Evolutionary conservation across 2,888 invertebrate species (phyloP).

Genomic region (Troides helena): DNA sequence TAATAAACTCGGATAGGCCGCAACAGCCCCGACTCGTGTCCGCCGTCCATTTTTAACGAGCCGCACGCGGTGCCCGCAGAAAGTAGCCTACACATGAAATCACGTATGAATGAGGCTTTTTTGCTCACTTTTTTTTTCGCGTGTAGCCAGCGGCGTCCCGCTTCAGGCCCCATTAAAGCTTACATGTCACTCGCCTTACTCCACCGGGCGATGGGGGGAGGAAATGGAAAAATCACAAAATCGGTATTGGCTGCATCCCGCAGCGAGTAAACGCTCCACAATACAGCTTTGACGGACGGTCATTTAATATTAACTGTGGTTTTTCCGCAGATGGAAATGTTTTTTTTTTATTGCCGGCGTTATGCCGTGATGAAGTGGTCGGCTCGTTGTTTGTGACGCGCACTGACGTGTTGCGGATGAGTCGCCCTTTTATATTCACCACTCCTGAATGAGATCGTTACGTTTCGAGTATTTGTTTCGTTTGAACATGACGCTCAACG

Average conservation of each 20-base stretch:
- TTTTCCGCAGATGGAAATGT: slow-evolving; percentile 78
- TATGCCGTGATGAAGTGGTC: slow-evolving; percentile 77
- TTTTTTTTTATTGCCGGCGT: slow-evolving; percentile 74
- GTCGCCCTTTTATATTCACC: slow-evolving; percentile 68
- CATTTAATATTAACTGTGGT: slow-evolving; percentile 81
- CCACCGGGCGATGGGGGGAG: slow-evolving; percentile 36
- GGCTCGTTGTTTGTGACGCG: slow-evolving; percentile 73
- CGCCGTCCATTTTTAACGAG: slow-evolving; percentile 78
- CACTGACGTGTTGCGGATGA: slow-evolving; percentile 66
- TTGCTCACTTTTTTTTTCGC: slow-evolving; percentile 71
- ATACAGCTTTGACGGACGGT: slow-evolving; percentile 78
- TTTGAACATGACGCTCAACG: slow-evolving; percentile 10
- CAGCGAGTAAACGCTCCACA: slow-evolving; percentile 66
- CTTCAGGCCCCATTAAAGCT: slow-evolving; percentile 76
- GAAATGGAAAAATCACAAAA: slow-evolving; percentile 72
- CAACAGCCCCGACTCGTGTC: slow-evolving; percentile 72
- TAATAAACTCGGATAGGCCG: slow-evolving; percentile 75
- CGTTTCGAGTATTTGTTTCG: slow-evolving; percentile 55
- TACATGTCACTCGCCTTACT: slow-evolving; percentile 73
- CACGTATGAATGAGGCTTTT: slow-evolving; percentile 78
- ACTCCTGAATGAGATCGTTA: slow-evolving; percentile 59
- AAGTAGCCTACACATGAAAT: slow-evolving; percentile 80
- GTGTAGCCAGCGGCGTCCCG: slow-evolving; percentile 70
- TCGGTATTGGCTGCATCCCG: slow-evolving; percentile 74
- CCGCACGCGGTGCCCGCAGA: slow-evolving; percentile 71